Base-by-base conservation (phyloP, 2,113 vertebrate species). In the Ciconia maguari region DNA sequence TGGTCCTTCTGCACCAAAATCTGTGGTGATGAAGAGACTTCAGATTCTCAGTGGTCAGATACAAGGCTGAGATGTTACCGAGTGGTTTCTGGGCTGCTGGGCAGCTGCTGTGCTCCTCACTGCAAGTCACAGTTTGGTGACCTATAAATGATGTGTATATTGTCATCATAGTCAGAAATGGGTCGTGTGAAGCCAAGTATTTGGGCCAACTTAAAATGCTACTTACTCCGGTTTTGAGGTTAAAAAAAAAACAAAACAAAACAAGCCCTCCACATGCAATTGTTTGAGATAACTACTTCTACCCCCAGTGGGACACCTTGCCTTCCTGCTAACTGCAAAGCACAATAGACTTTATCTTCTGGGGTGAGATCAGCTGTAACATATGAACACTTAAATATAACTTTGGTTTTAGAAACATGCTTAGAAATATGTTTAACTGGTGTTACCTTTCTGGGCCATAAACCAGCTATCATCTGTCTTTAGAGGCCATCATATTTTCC, bases 181-280 rank as follows among this genome's bases (percentile, higher is more conserved):
- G 61, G 54, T 76, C 68, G 34, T 38, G 57, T 71, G 66, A 85
- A 93, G 65, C 44, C 54, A 65, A 34, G 46, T 64, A 70, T 60
- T 86, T 91, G 49, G 76, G 57, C 64, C 70, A 82, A 54, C n/a
- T 93, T 96, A 68, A 85, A 91, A 94, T 90, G 84, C 65, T 86
- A 52, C 61, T 96, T 71, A 29, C 32, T 94, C 38, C 9, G 17
- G 2, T 90, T 87, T 77, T 86, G 58, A 87, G 8, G 25, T 89
- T 75, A 85, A 75, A 69, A 30, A 62, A 83, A 75, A 66, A 75
- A 4, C 49, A 49, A 30, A 62, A 7, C 8, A 27, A 62, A n/a
- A 19, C 44, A 6, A 32, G 3, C 1, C 5, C 6, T 20, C 32
- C 52, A 21, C 6, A 10, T 84, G 48, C 58, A 54, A 10, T 83